Conservation (phyloP, 2,888 invertebrate species). For the Drosophila nr. perissopoda region DNA sequence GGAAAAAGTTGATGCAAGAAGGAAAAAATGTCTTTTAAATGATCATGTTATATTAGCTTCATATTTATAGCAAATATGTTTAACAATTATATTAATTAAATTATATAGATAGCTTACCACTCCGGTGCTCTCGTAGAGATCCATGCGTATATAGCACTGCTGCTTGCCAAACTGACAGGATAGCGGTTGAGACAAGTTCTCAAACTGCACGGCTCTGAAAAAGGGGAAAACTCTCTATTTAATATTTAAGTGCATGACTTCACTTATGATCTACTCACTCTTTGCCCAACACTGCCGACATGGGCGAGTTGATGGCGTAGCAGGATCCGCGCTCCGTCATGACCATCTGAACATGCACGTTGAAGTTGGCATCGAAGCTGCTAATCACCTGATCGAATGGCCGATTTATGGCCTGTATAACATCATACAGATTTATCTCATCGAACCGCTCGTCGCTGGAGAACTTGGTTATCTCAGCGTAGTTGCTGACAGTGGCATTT, state of each 20-base stretch:
- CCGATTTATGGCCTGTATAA: conserved; percentile 72
- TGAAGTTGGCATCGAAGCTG: conserved; percentile 71
- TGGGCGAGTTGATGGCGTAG: conserved; percentile 87
- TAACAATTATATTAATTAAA: neutral
- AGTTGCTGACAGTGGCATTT: conserved; percentile 85
- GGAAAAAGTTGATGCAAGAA: no score
- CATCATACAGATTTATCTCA: conserved; percentile 84
- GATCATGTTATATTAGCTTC: neutral
- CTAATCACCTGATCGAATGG: conserved; percentile 78
- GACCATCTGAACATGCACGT: conserved; percentile 81
- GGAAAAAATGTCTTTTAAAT: neutral
- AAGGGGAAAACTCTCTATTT: neutral
- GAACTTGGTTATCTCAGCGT: conserved; percentile 84
- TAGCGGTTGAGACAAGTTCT: conserved; percentile 61
- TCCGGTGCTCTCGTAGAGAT: conserved; percentile 82
- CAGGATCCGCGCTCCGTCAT: conserved; percentile 89
- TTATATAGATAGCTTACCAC: conserved; percentile 61
- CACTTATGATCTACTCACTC: conserved; percentile 52
- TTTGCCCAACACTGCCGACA: conserved; percentile 73
- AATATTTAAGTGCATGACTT: neutral
- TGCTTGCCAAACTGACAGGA: conserved; percentile 83
- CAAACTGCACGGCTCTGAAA: conserved; percentile 57
- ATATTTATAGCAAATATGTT: neutral
- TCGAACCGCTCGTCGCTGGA: conserved; percentile 84
- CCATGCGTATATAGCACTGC: conserved; percentile 83